Conservation (phyloP, 2,888 invertebrate genomes). For the Drosophila kambysellisi region DNA sequence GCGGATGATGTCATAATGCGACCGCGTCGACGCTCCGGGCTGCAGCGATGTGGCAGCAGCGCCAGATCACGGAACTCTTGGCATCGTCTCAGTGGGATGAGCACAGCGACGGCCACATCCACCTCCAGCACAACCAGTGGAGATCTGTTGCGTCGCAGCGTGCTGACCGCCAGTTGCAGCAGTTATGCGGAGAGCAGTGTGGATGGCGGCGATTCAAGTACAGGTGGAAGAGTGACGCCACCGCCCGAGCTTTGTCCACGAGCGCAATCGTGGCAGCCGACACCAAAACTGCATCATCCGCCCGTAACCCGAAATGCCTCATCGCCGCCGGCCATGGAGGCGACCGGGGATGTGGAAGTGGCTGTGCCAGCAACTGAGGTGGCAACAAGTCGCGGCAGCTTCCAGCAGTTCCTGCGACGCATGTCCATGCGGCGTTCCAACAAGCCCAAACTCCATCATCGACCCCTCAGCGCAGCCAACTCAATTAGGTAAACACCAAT, state of each 20-base stretch:
- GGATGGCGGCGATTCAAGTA: constrained; percentile 55
- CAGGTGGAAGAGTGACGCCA: constrained; percentile 11
- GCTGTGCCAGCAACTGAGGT: not conserved
- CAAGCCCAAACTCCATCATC: constrained; percentile 75
- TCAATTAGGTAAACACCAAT: constrained; percentile 84
- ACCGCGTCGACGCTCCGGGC: constrained; percentile 69
- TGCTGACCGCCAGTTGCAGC: constrained; percentile 75
- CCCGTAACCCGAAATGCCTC: constrained; percentile 86
- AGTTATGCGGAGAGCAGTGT: constrained; percentile 73
- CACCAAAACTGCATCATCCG: constrained; percentile 73
- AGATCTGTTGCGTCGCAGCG: constrained; percentile 74
- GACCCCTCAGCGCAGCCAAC: constrained; percentile 81
- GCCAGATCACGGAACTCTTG: constrained; percentile 63
- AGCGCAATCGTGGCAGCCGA: constrained; percentile 83
- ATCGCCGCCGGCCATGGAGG: constrained; percentile 85
- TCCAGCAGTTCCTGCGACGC: constrained; percentile 84
- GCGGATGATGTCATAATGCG: constrained; percentile 85
- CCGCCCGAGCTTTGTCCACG: constrained; percentile 51
- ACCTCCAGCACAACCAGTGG: constrained; percentile 69
- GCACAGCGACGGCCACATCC: constrained; percentile 74
- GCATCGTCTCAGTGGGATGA: constrained; percentile 76
- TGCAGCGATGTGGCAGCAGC: constrained; percentile 60
- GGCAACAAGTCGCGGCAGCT: constrained; percentile 72
- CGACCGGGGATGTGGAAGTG: constrained; percentile 15
- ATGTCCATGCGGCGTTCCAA: constrained; percentile 84